Base-by-base conservation (phyloP, 2,797 vertebrate species). In the Phrynocephalus guinanensis region DNA sequence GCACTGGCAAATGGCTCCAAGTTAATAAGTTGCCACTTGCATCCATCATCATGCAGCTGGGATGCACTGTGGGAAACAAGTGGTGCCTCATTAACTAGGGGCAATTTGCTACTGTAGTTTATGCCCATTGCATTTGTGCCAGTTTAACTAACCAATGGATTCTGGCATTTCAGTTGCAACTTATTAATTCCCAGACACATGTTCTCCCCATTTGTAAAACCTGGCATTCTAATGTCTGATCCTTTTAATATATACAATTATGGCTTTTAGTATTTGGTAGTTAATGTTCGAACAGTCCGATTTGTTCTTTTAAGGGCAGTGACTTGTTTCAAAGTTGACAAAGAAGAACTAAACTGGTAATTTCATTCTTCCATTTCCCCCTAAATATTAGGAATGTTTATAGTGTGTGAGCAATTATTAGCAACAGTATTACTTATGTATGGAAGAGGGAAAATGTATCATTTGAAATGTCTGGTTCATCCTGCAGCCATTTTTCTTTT, bases 261-360 rank as follows among this genome's bases (percentile, higher is more conserved):
- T 56, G 13, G 9, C 13, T 10, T 10, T 56, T 56, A 56, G 52
- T 56, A 56, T 56, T 56, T 56, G 52, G 52, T 22, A 48, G 52
- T 60, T n/a, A 1, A 56, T 38, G 44, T 1, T 0, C 30, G 26
- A 92, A 80, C 50, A 81, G 83, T 72, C 87, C 63, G 87, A 30
- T 6, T 72, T 18, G 73, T 92, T 85, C 75, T 90, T 88, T 89
- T 85, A 56, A 77, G 79, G 85, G 71, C 88, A 91, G 68, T 68
- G 71, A 79, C 88, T 90, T 2, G 0, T 89, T 92, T 93, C 87
- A 60, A 88, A 4, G 22, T 44, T 91, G 76, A 81, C 90, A 90
- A 75, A 91, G 88, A 88, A 87, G 18, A 28, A 71, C 91, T 76
- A 83, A 91, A 79, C n/a, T 70, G 28, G 10, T 70, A 7, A 26